These are phyloP conservation scores for Tyria jacobaeae DNA, from an alignment of 2,888 invertebrate species.

Conservation along the genomic window DNA sequence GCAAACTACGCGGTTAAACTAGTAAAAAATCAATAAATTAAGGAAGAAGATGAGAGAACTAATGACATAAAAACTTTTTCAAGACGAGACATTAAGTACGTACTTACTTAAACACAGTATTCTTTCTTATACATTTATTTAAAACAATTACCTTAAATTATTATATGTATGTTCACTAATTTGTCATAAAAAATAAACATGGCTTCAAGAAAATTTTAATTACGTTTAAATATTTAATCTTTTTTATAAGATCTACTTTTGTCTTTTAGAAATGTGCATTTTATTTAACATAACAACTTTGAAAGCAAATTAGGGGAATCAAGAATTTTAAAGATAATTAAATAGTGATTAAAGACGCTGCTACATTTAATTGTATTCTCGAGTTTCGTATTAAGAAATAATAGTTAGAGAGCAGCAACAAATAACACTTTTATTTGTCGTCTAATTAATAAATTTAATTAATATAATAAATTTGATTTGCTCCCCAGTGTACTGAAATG, in stretches of 20 bases:
- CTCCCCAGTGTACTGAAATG: conserved; percentile 30
- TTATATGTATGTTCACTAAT: too few species aligned
- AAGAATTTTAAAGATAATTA: background rate
- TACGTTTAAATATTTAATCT: too few species aligned
- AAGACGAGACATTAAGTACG: too few species aligned
- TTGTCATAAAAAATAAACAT: too few species aligned
- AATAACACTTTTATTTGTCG: background rate
- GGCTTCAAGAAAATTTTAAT: too few species aligned
- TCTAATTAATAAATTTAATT: background rate
- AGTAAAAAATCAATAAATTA: too few species aligned
- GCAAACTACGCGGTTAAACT: too few species aligned
- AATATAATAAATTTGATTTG: conserved; percentile 19
- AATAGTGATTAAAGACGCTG: background rate
- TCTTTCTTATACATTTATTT: too few species aligned
- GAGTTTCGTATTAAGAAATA: background rate
- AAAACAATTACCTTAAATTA: too few species aligned
- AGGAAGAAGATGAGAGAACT: too few species aligned
- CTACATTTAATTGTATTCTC: background rate
- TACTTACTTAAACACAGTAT: too few species aligned
- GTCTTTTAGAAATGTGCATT: background rate
- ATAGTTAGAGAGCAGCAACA: background rate
- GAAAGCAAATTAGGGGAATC: background rate
- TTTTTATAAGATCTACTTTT: background rate
- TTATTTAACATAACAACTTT: background rate
- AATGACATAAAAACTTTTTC: too few species aligned